Conservation (phyloP, 2,888 invertebrate genomes). For the Brenthis hecate region DNA sequence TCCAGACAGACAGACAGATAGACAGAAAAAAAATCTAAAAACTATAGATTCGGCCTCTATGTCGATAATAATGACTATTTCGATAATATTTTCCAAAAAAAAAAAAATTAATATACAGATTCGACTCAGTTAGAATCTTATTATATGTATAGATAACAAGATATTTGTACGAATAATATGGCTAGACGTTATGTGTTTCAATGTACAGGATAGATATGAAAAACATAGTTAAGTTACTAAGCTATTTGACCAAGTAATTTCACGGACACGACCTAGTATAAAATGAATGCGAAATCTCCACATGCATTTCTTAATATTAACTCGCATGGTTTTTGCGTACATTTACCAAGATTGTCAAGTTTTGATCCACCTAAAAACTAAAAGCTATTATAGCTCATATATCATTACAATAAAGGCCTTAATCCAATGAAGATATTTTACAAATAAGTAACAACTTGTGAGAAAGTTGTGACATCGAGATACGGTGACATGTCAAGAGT, state of each 20-base stretch:
- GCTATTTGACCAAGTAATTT: background rate
- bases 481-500: constrained; percentile 21
- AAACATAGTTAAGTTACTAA: background rate
- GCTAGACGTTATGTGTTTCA: too few relatives aligned
- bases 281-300: background rate
- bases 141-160: too few relatives aligned
- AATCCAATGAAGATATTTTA: background rate
- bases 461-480: constrained; percentile 33
- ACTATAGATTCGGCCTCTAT: too few relatives aligned
- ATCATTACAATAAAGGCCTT: rapidly evolving
- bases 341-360: background rate
- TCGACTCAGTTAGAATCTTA: too few relatives aligned
- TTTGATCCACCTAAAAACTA: background rate
- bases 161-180: too few relatives aligned
- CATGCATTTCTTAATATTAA: constrained; percentile 11
- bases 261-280: constrained; percentile 11
- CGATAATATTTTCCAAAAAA: too few relatives aligned
- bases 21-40: too few relatives aligned
- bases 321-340: constrained; percentile 17
- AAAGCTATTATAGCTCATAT: background rate
- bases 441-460: constrained; percentile 25
- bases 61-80: too few relatives aligned
- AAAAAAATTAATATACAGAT: too few relatives aligned
- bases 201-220: background rate
- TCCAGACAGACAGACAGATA: too few relatives aligned